A percentile compares a stretch with the other conserved stretches of the same genome.
These are phyloP conservation scores for Harpalus rufipes DNA, from an alignment of 2,888 invertebrate genomes.

Conservation along the genomic window DNA sequence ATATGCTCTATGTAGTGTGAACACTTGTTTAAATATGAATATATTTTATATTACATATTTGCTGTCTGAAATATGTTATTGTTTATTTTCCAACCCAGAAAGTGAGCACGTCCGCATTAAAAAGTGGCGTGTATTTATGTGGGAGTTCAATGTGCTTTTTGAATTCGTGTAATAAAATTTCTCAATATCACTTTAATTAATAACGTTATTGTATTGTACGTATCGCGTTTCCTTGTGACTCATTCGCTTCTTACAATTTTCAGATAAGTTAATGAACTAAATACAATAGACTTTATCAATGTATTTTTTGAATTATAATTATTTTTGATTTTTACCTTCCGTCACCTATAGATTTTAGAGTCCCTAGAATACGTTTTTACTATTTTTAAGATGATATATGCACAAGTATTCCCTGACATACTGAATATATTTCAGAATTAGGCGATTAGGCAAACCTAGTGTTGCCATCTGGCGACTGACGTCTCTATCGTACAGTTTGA, in stretches of 20 bases:
- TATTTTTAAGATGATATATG: too few species aligned
- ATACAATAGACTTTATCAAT: not conserved
- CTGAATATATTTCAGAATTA: too few species aligned
- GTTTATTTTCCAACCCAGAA: not conserved
- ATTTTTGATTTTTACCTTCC: too few species aligned
- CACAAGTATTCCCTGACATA: too few species aligned
- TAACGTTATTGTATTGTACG: not conserved
- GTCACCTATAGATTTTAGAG: too few species aligned
- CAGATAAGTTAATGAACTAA: not conserved
- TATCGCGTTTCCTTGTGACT: not conserved
- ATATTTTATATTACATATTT: conserved; percentile 33
- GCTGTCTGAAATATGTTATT: conserved; percentile 5
- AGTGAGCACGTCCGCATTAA: conserved; percentile 14
- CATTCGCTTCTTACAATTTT: not conserved
- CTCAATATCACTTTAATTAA: conserved; percentile 9
- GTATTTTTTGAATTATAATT: not conserved
- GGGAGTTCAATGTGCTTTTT: conserved; percentile 18
- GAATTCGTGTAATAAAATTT: conserved; percentile 17
- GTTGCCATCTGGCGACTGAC: too few species aligned
- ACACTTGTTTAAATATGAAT: conserved; percentile 10
- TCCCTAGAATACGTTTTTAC: too few species aligned
- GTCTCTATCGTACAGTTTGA: too few species aligned
- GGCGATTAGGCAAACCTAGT: too few species aligned
- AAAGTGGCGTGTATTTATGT: not conserved
- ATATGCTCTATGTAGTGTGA: not conserved